A percentile compares a stretch with the other conserved stretches of the same genome.
phyloP scores from a whole-genome alignment of 2,888 invertebrate genomes.

The Arge pagana region DNA sequence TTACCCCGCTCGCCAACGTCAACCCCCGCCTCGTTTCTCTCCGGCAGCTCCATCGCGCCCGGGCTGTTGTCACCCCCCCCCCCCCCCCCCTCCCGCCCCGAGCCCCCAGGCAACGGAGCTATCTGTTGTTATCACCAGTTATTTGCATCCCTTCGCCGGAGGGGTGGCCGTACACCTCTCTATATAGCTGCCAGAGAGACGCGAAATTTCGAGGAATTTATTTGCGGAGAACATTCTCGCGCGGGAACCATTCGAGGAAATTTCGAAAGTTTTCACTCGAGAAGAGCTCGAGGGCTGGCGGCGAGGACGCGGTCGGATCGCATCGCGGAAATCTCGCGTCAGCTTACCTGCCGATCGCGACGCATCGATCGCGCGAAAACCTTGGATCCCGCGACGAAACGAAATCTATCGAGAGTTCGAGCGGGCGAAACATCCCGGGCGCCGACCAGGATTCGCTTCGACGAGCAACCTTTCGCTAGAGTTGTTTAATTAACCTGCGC shows the following conservation, averaged over 20 bases:
- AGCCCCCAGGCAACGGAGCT: conserved; percentile 40
- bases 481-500: conserved; percentile 19
- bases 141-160: conserved; percentile 53
- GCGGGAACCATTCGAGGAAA: conserved; percentile 50
- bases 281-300: background rate
- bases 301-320: no score
- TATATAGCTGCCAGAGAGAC: conserved; percentile 14
- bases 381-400: no score
- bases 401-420: no score
- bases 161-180: conserved; percentile 30
- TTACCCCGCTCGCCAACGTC: conserved; percentile 24
- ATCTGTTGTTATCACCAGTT: conserved; percentile 57
- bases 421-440: no score
- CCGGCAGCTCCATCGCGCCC: conserved; percentile 25
- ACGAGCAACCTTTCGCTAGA: conserved; percentile 9
- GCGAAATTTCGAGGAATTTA: conserved; percentile 34
- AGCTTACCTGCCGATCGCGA: no score
- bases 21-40: conserved; percentile 27
- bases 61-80: conserved; percentile 28
- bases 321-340: no score
- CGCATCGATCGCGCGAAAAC: no score
- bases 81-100: conserved; percentile 13
- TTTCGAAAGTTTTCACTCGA: conserved; percentile 25
- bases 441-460: conserved; percentile 17
- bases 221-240: conserved; percentile 35